Percentiles rank a stretch among this genome's conserved stretches.
Evolutionary conservation across 2,888 invertebrate species (phyloP).

Genomic region (Fissipunctia ypsillon): DNA sequence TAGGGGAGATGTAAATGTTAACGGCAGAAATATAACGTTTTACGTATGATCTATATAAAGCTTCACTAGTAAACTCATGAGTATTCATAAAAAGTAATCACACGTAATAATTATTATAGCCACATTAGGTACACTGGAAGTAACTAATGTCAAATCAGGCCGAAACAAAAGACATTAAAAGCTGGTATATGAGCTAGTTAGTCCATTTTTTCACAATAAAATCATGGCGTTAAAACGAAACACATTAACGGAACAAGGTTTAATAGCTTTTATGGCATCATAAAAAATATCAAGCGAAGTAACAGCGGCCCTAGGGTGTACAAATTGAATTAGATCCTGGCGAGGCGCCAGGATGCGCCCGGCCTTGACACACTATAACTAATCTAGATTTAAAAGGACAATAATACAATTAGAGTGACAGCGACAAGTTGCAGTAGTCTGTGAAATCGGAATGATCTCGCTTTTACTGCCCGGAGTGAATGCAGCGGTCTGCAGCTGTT

Average conservation of each 20-base stretch:
- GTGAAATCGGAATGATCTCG: background rate
- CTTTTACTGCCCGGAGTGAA: background rate
- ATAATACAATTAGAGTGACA: slow-evolving; percentile 54
- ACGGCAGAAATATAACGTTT: slow-evolving; percentile 38
- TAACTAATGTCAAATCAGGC: slow-evolving; percentile 45
- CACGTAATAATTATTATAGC: slow-evolving; percentile 38
- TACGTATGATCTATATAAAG: slow-evolving; percentile 29
- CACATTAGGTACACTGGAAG: slow-evolving; percentile 24
- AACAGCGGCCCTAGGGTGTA: slow-evolving; percentile 72
- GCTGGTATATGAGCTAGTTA: slow-evolving; percentile 54
- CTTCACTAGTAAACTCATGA: slow-evolving; percentile 20
- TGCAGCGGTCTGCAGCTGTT: slow-evolving; percentile 8
- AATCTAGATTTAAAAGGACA: slow-evolving; percentile 70
- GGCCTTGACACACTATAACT: slow-evolving; percentile 69
- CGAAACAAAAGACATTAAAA: slow-evolving; percentile 64
- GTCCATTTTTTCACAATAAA: slow-evolving; percentile 64
- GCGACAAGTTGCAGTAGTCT: slow-evolving; percentile 15
- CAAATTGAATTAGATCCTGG: slow-evolving; percentile 83
- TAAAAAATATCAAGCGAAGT: slow-evolving; percentile 75
- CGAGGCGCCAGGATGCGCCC: slow-evolving; percentile 72
- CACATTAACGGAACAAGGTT: slow-evolving; percentile 76
- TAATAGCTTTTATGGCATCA: slow-evolving; percentile 78
- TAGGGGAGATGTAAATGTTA: slow-evolving; percentile 47
- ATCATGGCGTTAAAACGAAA: slow-evolving; percentile 70
- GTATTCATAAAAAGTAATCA: slow-evolving; percentile 38